Base-by-base conservation (phyloP, 1,140 invertebrate genomes). In the Cotesia vestalis region DNA sequence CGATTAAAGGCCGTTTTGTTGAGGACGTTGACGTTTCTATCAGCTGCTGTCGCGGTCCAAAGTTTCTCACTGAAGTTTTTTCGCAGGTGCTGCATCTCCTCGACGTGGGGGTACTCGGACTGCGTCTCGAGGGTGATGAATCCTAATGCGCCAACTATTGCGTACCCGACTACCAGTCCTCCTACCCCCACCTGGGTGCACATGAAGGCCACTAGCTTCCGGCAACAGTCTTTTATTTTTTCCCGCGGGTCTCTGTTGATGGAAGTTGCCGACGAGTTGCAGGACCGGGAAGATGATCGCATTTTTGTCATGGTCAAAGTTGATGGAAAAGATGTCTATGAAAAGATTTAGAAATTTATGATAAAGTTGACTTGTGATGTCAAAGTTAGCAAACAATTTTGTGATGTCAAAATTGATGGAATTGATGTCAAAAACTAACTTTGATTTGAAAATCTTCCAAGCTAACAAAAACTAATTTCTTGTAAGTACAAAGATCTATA, bases 161-260 rank as follows among this genome's bases (percentile, higher is more conserved):
- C 95, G 83, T 99, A 99, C 57, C 95, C 92, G 0, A 99, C 95
- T 12, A 99, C 96, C 4, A 99, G 87, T 0, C 94, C 95, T 55
- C 96, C 97, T 4, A 99, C 94, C 61, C 98, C 98, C 60, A 99
- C 95, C 88, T 95, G 94, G 2, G 94, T 96, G 85, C 94, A 96
- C 95, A 96, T 96, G 77, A 96, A 96, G 0, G 94, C 94, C 38
- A 95, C 90, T 73, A 95, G 88, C 81, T 95, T 95, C 34, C 94
- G 87, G 75, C 93, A 94, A 79, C 93, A 96, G 75, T 94, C 92
- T 80, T 94, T 95, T 20, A 93, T 88, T 79, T 91, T 91, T 78
- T 93, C 91, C 4, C 90, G 85, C 0, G 92, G 91, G 80, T 92
- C 90, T 76, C 89, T 89, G 59, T 90, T 91, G 5, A 88, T 87